Base-by-base conservation (phyloP, 2,113 vertebrate genomes). In the Zeus faber region DNA sequence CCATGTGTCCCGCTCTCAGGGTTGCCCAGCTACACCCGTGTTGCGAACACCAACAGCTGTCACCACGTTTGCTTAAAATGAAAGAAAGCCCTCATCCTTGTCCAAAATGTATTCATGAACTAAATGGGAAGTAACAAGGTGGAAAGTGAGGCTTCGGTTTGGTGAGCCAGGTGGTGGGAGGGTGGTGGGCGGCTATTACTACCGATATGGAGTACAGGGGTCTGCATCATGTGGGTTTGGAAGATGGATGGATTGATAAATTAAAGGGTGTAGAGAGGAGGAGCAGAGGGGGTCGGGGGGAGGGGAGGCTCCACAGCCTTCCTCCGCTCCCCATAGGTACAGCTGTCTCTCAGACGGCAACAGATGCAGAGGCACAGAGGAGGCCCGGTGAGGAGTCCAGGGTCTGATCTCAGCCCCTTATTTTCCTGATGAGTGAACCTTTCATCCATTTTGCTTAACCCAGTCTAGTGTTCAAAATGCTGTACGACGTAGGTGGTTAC, bases 241-340 rank as follows among this genome's bases (percentile, higher is more conserved):
- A 62, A 46, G 43, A 22, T 44, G 8, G 17, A 44, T 44, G 17
- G 41, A 21, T 21, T 17, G 47, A 2, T 49, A 23, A 25, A 26
- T 22, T 14, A 47, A 55, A 62, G 48, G 26, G 16, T 13, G 25
- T 48, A 13, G 9, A 50, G 14, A 66, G 58, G 67, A 49, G 29
- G 62, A 49, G 61, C 54, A 55, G 41, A 23, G 41, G 48, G 21
- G 37, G n/a, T 20, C 27, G 27, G 14, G 24, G 49, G 26, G 51
- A 37, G 10, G 51, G 58, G 67, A 67, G 64, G 76, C 54, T 67
- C 63, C 59, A 14, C 6, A 20, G 18, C 67, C 70, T 64, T 71
- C 79, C 79, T 68, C 81, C 71, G 75, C 76, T 80, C 77, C 79
- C 79, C 61, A 62, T 76, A 78, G 82, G 74, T 79, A 72, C 84